A percentile compares a stretch with the other conserved stretches of the same genome.
Conservation (phyloP, 1,140 invertebrate species). For the Drosophila ironensis region DNA sequence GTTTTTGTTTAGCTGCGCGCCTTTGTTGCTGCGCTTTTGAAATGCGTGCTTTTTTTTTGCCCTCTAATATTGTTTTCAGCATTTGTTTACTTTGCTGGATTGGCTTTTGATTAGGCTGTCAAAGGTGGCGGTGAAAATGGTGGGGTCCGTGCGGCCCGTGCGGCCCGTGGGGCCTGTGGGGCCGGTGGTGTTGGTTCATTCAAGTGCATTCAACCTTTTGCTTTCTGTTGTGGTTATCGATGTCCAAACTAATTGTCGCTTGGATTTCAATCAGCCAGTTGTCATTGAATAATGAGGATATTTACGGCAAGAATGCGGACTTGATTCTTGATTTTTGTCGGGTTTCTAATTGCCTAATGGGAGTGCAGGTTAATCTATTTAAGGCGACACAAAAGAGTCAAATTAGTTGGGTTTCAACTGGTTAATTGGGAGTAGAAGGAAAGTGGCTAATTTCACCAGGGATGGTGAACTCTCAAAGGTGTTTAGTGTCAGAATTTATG, state of each 20-base stretch:
- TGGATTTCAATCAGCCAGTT: background rate
- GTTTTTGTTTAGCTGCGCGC: constrained; percentile 12
- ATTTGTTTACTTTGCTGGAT: constrained; percentile 38
- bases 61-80: constrained; percentile 32
- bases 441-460: too few species aligned
- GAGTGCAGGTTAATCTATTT: too few species aligned
- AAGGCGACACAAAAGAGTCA: too few species aligned
- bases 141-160: constrained; percentile 21
- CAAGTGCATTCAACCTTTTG: background rate
- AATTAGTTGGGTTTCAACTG: too few species aligned
- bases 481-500: too few species aligned
- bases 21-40: constrained; percentile 35
- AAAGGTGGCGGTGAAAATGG: too few species aligned
- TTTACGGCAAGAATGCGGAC: background rate
- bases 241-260: constrained; percentile 15
- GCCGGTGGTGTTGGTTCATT: too few species aligned
- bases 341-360: too few species aligned
- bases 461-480: too few species aligned
- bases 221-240: constrained; percentile 11
- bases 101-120: constrained; percentile 39
- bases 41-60: constrained; percentile 11
- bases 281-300: constrained; percentile 2
- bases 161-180: too few species aligned
- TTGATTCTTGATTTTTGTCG: too few species aligned
- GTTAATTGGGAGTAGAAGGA: too few species aligned